Base-by-base conservation (phyloP, 2,113 vertebrate genomes). In the Aspiorhynchus laticeps region DNA sequence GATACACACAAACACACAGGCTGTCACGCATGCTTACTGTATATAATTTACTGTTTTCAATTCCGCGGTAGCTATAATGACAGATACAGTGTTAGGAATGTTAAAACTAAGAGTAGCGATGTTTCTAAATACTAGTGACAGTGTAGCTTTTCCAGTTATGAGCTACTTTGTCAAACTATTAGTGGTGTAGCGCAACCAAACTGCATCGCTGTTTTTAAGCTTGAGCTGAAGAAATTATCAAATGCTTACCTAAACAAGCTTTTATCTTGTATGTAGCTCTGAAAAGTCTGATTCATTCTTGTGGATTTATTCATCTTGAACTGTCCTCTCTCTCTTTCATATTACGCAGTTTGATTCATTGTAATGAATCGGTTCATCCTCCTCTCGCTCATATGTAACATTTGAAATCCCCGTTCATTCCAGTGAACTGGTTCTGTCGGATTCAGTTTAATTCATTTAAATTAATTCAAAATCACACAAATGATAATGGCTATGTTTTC, bases 1-100 rank as follows among this genome's bases (percentile, higher is more conserved):
- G 76, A 78, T 78, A 48, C 76, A 78, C 46, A 78, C 28, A 78
- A 48, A 78, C 26, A 78, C 26, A 19, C 26, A 21, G 26, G 28
- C 46, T 33, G 76, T 78, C 76, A 78, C 76, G 26, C 76, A 33
- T 46, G 11, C 46, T 21, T 73, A 41, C 36, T 3, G 4, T 48
- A 31, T 53, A 15, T 15, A 8, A 48, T 43, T 77, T 51, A 28
- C 76, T 78, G 15, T 33, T 53, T 78, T 19, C 15, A 33, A 33
- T 78, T 53, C 4, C 11, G 9, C 26, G 15, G n/a, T 19, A 51
- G 46, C 26, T 28, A 51, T 48, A 48, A 7, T 77, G 15, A 48
- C 76, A 53, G 51, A 78, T 21, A 31, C 12, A 5, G 28, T 26
- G 12, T 26, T 8, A 6, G 11, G 73, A 24, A 12, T n/a, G 21